A percentile compares a stretch with the other conserved stretches of the same genome.
These are phyloP conservation scores for Ridgeia piscesae DNA, from an alignment of 1,140 invertebrate genomes.

Conservation along the genomic window DNA sequence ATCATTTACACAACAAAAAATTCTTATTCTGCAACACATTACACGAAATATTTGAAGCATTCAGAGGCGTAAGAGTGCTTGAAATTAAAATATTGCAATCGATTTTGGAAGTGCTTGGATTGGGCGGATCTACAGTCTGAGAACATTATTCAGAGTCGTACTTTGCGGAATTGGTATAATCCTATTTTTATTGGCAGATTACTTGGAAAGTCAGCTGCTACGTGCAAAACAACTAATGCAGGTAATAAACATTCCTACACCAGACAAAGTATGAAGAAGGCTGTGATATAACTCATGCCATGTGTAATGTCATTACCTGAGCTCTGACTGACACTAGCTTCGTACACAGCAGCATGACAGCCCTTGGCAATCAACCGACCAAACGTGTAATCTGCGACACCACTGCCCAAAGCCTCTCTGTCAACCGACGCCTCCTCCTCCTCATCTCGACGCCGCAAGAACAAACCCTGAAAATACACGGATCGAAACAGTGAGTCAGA, in stretches of 20 bases:
- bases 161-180: too few species aligned
- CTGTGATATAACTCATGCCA: too few species aligned
- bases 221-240: background rate
- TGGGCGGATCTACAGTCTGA: background rate
- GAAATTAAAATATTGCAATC: background rate
- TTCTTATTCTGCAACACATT: background rate
- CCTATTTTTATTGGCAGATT: background rate
- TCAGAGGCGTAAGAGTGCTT: background rate
- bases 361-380: constrained; percentile 18
- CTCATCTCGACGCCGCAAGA: background rate
- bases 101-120: background rate
- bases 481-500: background rate
- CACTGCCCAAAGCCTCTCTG: background rate
- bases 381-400: background rate
- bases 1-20: background rate
- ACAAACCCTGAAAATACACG: background rate
- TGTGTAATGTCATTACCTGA: background rate
- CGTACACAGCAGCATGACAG: constrained; percentile 14
- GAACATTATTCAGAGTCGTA: too few species aligned
- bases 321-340: background rate
- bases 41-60: background rate
- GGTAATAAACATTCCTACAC: too few species aligned
- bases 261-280: too few species aligned
- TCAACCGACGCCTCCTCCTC: background rate
- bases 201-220: background rate